Evolutionary conservation across 2,113 vertebrate genomes (phyloP).

Genomic region (Mobula birostris): DNA sequence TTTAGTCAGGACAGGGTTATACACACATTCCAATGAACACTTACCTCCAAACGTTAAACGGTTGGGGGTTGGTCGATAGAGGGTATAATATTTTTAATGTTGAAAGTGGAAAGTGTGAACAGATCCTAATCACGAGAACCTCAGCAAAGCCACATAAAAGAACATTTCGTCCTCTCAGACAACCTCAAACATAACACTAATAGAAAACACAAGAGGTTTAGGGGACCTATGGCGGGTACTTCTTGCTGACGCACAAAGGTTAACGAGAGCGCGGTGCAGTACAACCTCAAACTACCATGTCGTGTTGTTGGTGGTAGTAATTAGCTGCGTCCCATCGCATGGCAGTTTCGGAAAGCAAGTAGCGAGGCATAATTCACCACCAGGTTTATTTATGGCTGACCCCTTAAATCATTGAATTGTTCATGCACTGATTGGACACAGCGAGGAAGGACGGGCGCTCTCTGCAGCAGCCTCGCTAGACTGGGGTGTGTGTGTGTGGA

Average conservation of each 20-base stretch:
- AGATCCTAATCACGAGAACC: background rate
- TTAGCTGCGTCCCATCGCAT: conserved; percentile 56
- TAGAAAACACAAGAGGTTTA: background rate
- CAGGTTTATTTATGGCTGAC: conserved; percentile 61
- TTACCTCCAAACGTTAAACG: background rate
- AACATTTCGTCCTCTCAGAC: background rate
- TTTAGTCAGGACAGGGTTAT: too few species aligned
- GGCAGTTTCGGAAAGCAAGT: conserved; percentile 49
- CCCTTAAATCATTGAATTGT: conserved; percentile 56
- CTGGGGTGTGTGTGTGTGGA: conserved; percentile 24
- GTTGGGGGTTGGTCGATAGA: background rate
- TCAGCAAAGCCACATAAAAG: background rate
- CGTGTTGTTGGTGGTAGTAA: conserved; percentile 50
- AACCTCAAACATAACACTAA: background rate
- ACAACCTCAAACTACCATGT: background rate
- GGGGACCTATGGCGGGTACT: background rate
- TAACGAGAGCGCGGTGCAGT: background rate
- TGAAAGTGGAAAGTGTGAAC: background rate
- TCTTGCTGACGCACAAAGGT: background rate
- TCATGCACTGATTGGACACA: conserved; percentile 64
- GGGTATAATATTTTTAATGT: background rate
- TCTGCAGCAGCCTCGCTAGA: conserved; percentile 45
- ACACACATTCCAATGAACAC: background rate
- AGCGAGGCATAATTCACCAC: conserved; percentile 61
- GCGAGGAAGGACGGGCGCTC: conserved; percentile 51